phyloP scores from a whole-genome alignment of 2,888 invertebrate species.

The Atethmia centrago region DNA sequence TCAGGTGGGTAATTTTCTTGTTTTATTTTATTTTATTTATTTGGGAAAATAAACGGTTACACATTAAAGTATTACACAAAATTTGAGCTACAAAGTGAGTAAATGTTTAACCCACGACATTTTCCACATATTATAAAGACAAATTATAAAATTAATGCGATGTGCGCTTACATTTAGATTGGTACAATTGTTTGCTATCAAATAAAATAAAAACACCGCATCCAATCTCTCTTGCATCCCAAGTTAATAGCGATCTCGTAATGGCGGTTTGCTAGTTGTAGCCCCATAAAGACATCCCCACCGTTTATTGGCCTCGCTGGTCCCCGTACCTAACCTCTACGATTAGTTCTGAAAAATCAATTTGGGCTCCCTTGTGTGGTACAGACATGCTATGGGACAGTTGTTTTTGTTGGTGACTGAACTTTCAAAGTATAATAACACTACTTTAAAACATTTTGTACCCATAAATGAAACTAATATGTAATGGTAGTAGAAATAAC shows the following conservation, averaged over 20 bases:
- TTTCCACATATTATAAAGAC: too few species aligned
- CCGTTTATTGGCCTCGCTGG: conserved; percentile 71
- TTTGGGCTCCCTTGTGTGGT: conserved; percentile 51
- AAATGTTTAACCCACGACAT: too few species aligned
- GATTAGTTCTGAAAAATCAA: conserved; percentile 68
- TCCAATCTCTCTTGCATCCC: conserved; percentile 68
- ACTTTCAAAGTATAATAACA: too few species aligned
- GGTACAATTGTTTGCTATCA: neutral
- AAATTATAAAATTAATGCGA: too few species aligned
- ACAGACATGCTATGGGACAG: conserved; percentile 40
- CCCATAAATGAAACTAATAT: too few species aligned
- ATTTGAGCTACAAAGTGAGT: too few species aligned
- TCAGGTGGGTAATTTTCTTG: neutral
- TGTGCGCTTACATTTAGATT: too few species aligned
- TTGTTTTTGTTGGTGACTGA: conserved; percentile 45
- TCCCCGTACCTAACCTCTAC: conserved; percentile 52
- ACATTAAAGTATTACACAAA: too few species aligned
- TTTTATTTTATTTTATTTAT: too few species aligned
- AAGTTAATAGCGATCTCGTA: conserved; percentile 83
- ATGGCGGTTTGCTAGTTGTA: conserved; percentile 80
- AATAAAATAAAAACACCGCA: conserved; percentile 60
- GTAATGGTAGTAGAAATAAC: too few species aligned
- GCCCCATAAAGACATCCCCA: conserved; percentile 81
- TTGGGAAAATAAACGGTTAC: too few species aligned
- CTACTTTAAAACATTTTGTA: too few species aligned